These are phyloP conservation scores for Nycticebus coucang DNA, from an alignment of 2,113 vertebrate genomes.

Conservation along the genomic window DNA sequence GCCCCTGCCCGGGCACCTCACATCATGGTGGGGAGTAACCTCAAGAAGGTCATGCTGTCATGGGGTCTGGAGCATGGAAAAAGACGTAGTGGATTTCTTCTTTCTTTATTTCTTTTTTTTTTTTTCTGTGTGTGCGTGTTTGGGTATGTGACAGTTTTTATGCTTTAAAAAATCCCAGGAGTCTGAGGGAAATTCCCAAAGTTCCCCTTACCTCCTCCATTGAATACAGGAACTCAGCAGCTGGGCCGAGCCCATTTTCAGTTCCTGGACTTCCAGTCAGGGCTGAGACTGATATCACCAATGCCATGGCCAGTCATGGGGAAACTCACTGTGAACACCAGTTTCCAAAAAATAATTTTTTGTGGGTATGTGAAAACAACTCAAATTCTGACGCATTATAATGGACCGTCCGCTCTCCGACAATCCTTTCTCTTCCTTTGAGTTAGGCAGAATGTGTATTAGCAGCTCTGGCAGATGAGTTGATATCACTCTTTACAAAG, in stretches of 20 bases:
- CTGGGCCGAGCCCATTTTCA: neutral
- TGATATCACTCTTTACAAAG: neutral
- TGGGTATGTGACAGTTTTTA: neutral
- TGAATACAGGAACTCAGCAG: neutral
- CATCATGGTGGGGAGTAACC: neutral
- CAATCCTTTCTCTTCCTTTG: neutral
- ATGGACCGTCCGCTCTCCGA: neutral
- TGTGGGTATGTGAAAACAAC: neutral
- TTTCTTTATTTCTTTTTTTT: neutral
- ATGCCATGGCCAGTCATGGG: neutral
- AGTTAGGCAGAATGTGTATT: neutral
- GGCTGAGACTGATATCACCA: neutral
- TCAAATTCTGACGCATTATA: neutral
- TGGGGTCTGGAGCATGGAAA: neutral
- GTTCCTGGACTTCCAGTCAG: neutral
- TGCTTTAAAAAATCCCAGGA: neutral
- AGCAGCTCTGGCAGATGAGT: neutral
- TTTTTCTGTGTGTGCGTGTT: no score
- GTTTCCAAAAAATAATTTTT: neutral
- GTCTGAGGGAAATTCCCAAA: neutral
- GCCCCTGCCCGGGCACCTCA: conserved; percentile 21
- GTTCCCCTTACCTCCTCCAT: no score
- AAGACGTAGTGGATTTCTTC: neutral
- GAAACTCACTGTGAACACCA: neutral
- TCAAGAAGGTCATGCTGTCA: neutral